Evolutionary conservation across 2,888 invertebrate species (phyloP).

Genomic region (Agrochola lota): DNA sequence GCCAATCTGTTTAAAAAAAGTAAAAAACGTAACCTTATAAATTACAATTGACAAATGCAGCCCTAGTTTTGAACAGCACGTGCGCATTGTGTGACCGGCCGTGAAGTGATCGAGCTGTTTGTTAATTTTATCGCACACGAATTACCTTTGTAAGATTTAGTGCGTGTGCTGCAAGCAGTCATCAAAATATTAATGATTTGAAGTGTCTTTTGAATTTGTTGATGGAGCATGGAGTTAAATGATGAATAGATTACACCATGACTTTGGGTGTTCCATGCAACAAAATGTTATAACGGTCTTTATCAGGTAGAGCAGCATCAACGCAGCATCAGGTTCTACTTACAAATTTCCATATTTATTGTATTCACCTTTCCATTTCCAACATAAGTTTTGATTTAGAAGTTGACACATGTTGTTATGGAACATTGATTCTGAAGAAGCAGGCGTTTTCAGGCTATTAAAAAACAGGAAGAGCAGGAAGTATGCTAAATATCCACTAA

Average conservation of each 20-base stretch:
- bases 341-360: not conserved
- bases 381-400: not conserved
- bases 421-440: not conserved
- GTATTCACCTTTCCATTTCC: not conserved
- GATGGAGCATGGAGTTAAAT: not conserved
- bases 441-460: not conserved
- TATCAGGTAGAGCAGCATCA: not conserved
- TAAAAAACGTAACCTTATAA: constrained; percentile 24
- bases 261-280: not conserved
- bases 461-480: not conserved
- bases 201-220: constrained; percentile 17
- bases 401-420: not conserved
- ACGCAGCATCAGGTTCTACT: not conserved
- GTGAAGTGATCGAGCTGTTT: constrained; percentile 38
- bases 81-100: constrained; percentile 35
- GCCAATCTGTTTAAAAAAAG: not conserved
- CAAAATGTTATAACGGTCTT: not conserved
- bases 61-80: constrained; percentile 23
- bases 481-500: not conserved
- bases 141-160: constrained; percentile 63
- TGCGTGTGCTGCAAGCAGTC: constrained; percentile 48
- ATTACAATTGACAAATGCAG: constrained; percentile 40
- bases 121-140: constrained; percentile 73
- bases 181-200: constrained; percentile 21
- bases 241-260: constrained; percentile 11